Base-by-base conservation (phyloP, 92 coral and sea anemone species). In the Bergia sp. region DNA sequence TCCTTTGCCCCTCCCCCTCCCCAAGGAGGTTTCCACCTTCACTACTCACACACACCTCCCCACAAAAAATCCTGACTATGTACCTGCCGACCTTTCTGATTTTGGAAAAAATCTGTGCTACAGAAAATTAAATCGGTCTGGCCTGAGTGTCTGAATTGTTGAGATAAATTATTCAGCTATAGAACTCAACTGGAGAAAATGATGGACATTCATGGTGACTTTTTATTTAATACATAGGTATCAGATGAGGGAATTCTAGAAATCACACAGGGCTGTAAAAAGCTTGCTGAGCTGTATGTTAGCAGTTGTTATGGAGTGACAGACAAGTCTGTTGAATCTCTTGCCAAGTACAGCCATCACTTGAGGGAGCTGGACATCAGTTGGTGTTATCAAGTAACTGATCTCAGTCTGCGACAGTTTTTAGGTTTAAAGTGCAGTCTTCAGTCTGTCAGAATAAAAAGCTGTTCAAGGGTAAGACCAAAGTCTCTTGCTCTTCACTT, bases 241-340 rank as follows among this genome's bases (percentile, higher is more conserved):
- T 93, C 98, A 38, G 98, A 95, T 88, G 91, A 86, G 38, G 98
- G 98, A n/a, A 73, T 95, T 43, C 61, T 89, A 15, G 92, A 94
- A 47, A 80, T 90, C 78, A 77, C 92, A 64, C 79, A 89, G 12
- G 72, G 84, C 49, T 95, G 96, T 74, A 66, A 77, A 79, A 91
- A 89, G 65, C 95, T 95, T 64, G 57, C 76, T 83, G 96, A 93
- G 50, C 86, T 95, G 39, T 86, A 89, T 91, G 96, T 95, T 69
- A 95, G 98, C 61, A 93, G 96, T 72, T 93, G 94, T 53, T 95
- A 95, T 92, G 98, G 98, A 65, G 93, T 95, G 37, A 88, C 98
- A 77, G 96, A 95, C 91, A 82, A 81, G 85, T 89, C 93, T 16
- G 84, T 95, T 1, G 81, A 45, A 82, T 65, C 86, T 45, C 66